phyloP scores from a whole-genome alignment of 2,888 invertebrate genomes.

The Caenorhabditis auriculariae region DNA sequence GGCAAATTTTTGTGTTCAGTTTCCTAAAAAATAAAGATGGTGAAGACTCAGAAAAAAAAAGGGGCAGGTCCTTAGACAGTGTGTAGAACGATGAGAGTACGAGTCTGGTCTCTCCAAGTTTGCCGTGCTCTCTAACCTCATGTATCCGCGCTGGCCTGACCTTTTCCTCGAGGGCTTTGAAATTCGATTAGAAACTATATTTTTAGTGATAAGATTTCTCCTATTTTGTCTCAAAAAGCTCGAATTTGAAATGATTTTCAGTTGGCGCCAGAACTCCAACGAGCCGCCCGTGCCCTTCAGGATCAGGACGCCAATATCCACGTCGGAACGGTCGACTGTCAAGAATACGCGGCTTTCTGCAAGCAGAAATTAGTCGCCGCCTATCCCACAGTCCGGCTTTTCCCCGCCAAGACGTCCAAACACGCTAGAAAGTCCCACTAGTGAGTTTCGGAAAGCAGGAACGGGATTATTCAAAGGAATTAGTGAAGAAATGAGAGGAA shows the following conservation, averaged over 20 bases:
- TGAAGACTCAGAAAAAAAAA: too few relatives aligned
- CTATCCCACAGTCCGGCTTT: constrained; percentile 75
- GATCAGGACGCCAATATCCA: constrained; percentile 31
- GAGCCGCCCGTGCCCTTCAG: constrained; percentile 67
- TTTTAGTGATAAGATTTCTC: constrained; percentile 66
- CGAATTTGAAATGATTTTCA: constrained; percentile 9
- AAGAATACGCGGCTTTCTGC: constrained; percentile 70
- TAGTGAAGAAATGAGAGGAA: too few relatives aligned
- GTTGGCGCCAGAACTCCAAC: constrained; percentile 73
- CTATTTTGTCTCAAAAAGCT: neutral
- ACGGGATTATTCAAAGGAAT: too few relatives aligned
- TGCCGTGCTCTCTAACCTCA: too few relatives aligned
- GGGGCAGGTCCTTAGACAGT: too few relatives aligned
- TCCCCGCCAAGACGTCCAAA: constrained; percentile 68
- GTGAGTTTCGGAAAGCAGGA: constrained; percentile 15
- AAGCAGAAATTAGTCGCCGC: constrained; percentile 70
- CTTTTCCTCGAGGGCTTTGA: too few relatives aligned
- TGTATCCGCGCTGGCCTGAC: too few relatives aligned
- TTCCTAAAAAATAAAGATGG: too few relatives aligned
- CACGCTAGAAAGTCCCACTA: constrained; percentile 35
- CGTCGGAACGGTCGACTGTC: constrained; percentile 72
- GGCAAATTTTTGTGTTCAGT: too few relatives aligned
- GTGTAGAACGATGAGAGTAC: too few relatives aligned
- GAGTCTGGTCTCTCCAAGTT: too few relatives aligned
- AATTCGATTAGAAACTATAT: too few relatives aligned